Conservation (phyloP, 2,888 invertebrate genomes). For the Ormyrus labotus region DNA sequence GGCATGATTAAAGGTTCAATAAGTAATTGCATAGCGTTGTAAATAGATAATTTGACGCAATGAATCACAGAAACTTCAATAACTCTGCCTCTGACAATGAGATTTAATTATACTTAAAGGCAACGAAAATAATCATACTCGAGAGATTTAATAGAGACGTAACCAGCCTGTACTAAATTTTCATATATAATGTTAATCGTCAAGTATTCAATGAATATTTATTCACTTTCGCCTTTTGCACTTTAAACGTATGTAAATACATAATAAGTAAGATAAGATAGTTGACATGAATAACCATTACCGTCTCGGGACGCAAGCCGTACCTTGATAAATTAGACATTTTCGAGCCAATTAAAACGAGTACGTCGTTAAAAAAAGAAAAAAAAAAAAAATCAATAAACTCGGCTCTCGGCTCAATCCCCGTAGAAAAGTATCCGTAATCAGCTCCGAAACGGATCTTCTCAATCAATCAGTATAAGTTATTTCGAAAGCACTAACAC, state of each 20-base stretch:
- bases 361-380: too few species aligned
- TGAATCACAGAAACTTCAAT: constrained; percentile 9
- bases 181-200: too few species aligned
- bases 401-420: too few species aligned
- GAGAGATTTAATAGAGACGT: too few species aligned
- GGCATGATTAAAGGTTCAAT: constrained; percentile 21
- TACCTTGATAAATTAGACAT: too few species aligned
- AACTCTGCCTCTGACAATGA: neutral
- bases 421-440: neutral
- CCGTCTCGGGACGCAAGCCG: too few species aligned
- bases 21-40: constrained; percentile 16
- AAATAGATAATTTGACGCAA: constrained; percentile 21
- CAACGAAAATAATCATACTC: too few species aligned
- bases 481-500: constrained; percentile 37
- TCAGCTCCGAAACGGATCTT: constrained; percentile 11
- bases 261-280: neutral
- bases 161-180: too few species aligned
- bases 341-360: too few species aligned
- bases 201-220: neutral
- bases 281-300: neutral
- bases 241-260: neutral
- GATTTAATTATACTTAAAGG: too few species aligned
- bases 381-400: too few species aligned
- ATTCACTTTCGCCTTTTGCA: neutral
- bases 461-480: constrained; percentile 42